Base-by-base conservation (phyloP, 2,797 vertebrate genomes). In the Antrozous pallidus region DNA sequence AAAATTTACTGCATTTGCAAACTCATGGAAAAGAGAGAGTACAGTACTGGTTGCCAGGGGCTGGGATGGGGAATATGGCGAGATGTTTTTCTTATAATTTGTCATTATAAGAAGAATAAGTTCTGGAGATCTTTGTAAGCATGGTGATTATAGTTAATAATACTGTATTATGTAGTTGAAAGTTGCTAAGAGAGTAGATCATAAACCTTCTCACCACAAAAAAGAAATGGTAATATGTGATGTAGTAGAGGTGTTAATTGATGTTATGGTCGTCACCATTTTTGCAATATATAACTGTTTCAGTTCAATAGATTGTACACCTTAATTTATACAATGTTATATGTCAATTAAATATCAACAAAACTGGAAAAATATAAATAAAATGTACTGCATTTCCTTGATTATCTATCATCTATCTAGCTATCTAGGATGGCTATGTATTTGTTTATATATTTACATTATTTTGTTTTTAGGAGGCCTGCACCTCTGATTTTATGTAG, bases 391-490 rank as follows among this genome's bases (percentile, higher is more conserved):
- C 12, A 71, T 36, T 85, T 71, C 1, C 36, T 78, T 91, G 17
- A 67, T 69, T 18, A 4, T 58, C 28, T 47, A 7, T 20, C 45
- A 18, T 40, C 13, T 58, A 16, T 16, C 63, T 79, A 26, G 28
- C 13, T 58, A 16, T 12, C 56, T 75, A 26, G 28, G 14, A 58
- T 56, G 22, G 4, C 20, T 42, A 75, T 33, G 31, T n/a, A 17
- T 31, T 20, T 49, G 5, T 40, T 6, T 81, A 13, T 17, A 75
- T 31, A n/a, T 78, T 54, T 69, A 40, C 18, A 67, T 38, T 80
- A 20, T 73, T 90, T 88, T 42, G n/a, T 79, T 80, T 93, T 90
- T 93, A 56, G 83, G n/a, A 88, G 40, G 17, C 1, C 13, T 94
- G 4, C 24, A 95, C 18, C 28, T 89, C 63, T 36, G n/a, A 24